Base-by-base conservation (phyloP, 2,888 invertebrate genomes). In the Apamea anceps region DNA sequence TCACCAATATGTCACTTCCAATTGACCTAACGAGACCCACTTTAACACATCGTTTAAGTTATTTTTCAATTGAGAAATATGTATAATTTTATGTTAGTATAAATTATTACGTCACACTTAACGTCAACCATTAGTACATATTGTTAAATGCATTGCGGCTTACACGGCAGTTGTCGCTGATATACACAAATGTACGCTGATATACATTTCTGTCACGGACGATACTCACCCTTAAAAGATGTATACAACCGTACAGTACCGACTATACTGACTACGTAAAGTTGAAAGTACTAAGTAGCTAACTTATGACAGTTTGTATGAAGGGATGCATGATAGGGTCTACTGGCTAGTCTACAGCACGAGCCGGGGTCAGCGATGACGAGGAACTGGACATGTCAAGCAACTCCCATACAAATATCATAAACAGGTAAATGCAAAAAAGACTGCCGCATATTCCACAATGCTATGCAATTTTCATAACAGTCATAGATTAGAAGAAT, bases 361-460 rank as follows among this genome's bases (percentile, higher is more conserved):
- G 93, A 93, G 92, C 92, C 91, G 92, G 93, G 91, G 90, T 89
- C 91, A 88, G 90, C 90, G 91, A 93, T 92, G 91, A 92, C 90
- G 91, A 92, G 92, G 92, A 87, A 87, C 89, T 90, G 90, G 91
- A 92, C 91, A 91, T 91, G 84, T 91, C 88, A 95, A 94, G 93
- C 93, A 93, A 93, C 89, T 91, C 91, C 91, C 91, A 93, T 93
- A 93, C 93, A 89, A 90, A 87, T 90, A 94, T 92, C 89, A 93
- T 90, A 92, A 84, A 90, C 87, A 90, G 76, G 90, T 88, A 90
- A 89, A 80, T 88, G 81, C 83, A 86, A 81, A 92, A 93, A 94
- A 92, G 94, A 95, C 96, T 96, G 96, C 96, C 96, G 96, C 95
- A 96, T 96, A 96, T 95, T 95, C 95, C 97, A 96, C 96, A 96